A percentile compares a stretch with the other conserved stretches of the same genome.
Evolutionary conservation across 2,888 invertebrate species (phyloP).

Genomic region (Rhamnusium bicolor): DNA sequence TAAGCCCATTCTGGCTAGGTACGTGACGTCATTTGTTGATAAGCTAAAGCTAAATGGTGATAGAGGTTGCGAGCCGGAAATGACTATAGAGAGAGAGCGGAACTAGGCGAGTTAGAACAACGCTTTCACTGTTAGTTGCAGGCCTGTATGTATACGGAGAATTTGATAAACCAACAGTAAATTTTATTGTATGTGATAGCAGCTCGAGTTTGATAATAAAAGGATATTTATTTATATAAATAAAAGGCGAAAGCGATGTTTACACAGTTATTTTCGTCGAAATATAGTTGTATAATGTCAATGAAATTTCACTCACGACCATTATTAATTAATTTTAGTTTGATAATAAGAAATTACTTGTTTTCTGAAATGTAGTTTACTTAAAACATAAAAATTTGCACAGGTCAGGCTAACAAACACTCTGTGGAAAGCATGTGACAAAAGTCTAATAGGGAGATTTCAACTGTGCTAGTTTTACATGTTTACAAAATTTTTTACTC

Average conservation of each 20-base stretch:
- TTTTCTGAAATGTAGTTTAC: too few species aligned
- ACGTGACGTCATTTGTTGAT: conserved; percentile 26
- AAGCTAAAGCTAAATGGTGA: conserved; percentile 29
- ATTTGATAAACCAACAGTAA: background rate
- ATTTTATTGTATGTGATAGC: background rate
- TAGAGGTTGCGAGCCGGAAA: conserved; percentile 35
- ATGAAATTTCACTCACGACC: too few species aligned
- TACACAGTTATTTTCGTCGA: too few species aligned
- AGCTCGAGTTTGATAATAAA: background rate
- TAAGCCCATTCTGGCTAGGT: background rate
- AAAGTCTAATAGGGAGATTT: too few species aligned
- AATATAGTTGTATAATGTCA: too few species aligned
- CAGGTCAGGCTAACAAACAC: too few species aligned
- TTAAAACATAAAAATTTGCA: too few species aligned
- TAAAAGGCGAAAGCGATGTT: background rate
- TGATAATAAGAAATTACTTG: too few species aligned
- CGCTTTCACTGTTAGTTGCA: conserved; percentile 35
- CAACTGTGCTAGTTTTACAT: too few species aligned
- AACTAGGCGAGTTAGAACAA: conserved; percentile 32
- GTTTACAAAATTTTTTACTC: too few species aligned
- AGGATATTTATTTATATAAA: background rate
- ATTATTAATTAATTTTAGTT: too few species aligned
- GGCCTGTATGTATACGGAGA: background rate
- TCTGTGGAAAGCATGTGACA: too few species aligned
- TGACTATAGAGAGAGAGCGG: conserved; percentile 33